Conservation (phyloP, 2,797 vertebrate species). For the Steatocranus sp. region DNA sequence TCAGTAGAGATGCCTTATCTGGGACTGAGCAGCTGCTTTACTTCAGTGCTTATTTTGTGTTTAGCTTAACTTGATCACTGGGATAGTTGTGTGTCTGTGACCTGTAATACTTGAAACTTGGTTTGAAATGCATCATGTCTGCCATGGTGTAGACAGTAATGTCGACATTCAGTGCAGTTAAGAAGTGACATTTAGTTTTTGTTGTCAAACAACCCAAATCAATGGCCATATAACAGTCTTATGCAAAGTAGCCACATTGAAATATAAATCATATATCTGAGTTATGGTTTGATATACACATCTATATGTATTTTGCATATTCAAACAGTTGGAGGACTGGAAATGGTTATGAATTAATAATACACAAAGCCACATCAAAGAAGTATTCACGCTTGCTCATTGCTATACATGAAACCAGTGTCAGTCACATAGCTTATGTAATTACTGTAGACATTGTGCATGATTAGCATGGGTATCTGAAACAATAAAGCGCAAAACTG, state of each 20-base stretch:
- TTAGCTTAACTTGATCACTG: background rate
- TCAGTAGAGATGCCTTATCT: conserved; percentile 13
- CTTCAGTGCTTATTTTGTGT: background rate
- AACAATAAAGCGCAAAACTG: conserved; percentile 60
- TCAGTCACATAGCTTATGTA: conserved; percentile 18
- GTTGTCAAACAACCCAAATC: background rate
- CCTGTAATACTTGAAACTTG: conserved; percentile 42
- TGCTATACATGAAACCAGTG: background rate
- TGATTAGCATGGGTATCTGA: conserved; percentile 59
- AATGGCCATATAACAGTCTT: background rate
- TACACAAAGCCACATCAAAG: background rate
- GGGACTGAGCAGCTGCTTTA: background rate
- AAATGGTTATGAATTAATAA: background rate
- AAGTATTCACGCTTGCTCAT: background rate
- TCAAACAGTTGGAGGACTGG: background rate
- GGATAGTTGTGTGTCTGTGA: conserved; percentile 3
- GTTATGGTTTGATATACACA: conserved; percentile 4
- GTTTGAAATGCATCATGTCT: conserved; percentile 3
- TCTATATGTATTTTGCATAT: conserved; percentile 5
- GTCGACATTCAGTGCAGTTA: background rate
- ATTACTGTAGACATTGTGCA: conserved; percentile 55
- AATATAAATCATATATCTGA: background rate
- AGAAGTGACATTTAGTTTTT: background rate
- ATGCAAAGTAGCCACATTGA: background rate
- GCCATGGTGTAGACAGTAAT: background rate